Conservation (phyloP, 1,140 invertebrate genomes). For the Bombus vancouverensis region DNA sequence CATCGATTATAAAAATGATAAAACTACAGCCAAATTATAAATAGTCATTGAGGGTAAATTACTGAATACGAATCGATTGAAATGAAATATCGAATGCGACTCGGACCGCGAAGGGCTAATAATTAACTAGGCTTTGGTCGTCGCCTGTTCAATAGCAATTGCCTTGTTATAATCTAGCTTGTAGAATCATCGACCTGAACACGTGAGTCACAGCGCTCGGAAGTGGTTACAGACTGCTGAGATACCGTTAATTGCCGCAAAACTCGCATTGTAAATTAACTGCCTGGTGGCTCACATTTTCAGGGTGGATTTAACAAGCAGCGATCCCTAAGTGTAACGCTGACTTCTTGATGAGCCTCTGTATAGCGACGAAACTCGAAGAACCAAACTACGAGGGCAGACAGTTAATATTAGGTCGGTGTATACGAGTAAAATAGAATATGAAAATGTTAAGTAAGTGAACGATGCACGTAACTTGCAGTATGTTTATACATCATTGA, state of each 20-base stretch:
- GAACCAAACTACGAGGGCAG: background rate
- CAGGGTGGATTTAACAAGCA: background rate
- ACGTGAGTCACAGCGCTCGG: background rate
- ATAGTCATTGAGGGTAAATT: background rate
- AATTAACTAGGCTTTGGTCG: background rate
- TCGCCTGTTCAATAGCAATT: background rate
- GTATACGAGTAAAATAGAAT: background rate
- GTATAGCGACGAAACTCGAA: background rate
- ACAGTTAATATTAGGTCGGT: background rate
- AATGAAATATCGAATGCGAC: background rate
- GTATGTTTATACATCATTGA: background rate
- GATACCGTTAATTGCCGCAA: background rate
- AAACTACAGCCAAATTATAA: background rate
- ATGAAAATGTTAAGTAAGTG: background rate
- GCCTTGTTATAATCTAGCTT: background rate
- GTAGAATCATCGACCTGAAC: background rate
- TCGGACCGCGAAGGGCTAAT: background rate
- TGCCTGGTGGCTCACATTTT: background rate
- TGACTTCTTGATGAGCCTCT: background rate
- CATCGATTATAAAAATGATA: background rate
- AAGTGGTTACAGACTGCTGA: conserved; percentile 1
- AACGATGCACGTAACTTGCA: too few relatives aligned
- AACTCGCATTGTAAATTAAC: background rate
- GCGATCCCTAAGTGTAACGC: background rate
- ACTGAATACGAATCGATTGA: background rate